Conservation (phyloP, 2,113 vertebrate species). For the Otis tarda region DNA sequence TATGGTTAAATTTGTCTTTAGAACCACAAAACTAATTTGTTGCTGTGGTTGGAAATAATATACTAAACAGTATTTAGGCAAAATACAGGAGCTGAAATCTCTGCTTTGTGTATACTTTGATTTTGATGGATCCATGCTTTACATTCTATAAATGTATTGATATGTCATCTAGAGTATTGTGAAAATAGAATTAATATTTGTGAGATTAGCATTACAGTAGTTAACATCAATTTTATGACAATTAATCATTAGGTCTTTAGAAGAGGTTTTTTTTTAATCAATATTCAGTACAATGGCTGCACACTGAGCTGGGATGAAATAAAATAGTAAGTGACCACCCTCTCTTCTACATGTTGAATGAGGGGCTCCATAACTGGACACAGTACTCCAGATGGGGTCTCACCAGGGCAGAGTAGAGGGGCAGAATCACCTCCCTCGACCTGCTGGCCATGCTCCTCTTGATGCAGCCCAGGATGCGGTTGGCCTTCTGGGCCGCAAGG, state of each 20-base stretch:
- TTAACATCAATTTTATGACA: background rate
- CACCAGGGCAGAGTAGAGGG: too few relatives aligned
- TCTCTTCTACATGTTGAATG: background rate
- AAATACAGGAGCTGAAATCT: background rate
- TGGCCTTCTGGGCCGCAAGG: too few relatives aligned
- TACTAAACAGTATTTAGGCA: background rate
- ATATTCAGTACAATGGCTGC: background rate
- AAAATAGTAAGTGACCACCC: background rate
- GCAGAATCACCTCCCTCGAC: too few relatives aligned
- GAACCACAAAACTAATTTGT: background rate
- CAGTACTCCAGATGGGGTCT: too few relatives aligned
- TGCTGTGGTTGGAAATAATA: background rate
- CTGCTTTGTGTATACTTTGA: background rate
- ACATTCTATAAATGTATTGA: background rate
- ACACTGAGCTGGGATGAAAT: background rate
- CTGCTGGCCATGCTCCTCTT: too few relatives aligned
- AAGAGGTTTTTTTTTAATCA: background rate
- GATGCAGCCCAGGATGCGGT: too few relatives aligned
- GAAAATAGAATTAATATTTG: background rate
- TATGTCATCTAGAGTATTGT: background rate
- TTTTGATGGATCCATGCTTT: background rate
- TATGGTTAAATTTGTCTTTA: background rate
- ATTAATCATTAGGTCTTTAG: background rate
- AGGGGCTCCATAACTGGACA: too few relatives aligned
- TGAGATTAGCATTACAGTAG: background rate